These are phyloP conservation scores for Lagodon rhomboides DNA, from an alignment of 2,797 vertebrate species.

Conservation along the genomic window DNA sequence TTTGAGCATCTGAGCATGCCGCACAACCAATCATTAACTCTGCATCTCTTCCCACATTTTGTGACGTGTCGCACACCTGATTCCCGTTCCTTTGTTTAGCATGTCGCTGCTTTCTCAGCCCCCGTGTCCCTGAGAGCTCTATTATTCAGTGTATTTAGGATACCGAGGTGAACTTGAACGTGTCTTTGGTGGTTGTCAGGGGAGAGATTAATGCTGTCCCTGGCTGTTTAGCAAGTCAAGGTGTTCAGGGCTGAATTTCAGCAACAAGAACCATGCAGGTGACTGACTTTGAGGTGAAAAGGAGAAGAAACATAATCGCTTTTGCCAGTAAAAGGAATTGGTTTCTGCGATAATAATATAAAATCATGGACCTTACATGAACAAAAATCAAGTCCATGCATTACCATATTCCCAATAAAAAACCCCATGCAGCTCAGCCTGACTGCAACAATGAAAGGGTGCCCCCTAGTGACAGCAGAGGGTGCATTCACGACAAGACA, in stretches of 20 bases:
- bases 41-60: constrained; percentile 55
- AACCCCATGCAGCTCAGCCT: constrained; percentile 12
- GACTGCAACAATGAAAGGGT: constrained; percentile 67
- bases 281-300: neutral
- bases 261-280: constrained; percentile 13
- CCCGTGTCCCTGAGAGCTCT: constrained; percentile 13
- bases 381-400: constrained; percentile 20
- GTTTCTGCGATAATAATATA: constrained; percentile 6
- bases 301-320: neutral
- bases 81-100: constrained; percentile 69
- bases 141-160: constrained; percentile 30
- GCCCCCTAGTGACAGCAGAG: constrained; percentile 76
- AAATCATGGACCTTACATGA: constrained; percentile 22
- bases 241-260: constrained; percentile 9
- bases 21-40: constrained; percentile 79
- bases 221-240: constrained; percentile 10
- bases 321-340: constrained; percentile 11
- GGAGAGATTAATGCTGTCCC: constrained; percentile 19
- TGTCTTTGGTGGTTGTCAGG: constrained; percentile 35
- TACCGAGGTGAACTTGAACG: constrained; percentile 30
- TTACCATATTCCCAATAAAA: constrained; percentile 7
- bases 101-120: constrained; percentile 36
- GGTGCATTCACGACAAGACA: constrained; percentile 44
- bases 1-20: constrained; percentile 70
- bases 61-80: constrained; percentile 68